These are phyloP conservation scores for Microctenopoma stevenorrisi DNA, from an alignment of 2,797 vertebrate genomes.

Conservation along the genomic window DNA sequence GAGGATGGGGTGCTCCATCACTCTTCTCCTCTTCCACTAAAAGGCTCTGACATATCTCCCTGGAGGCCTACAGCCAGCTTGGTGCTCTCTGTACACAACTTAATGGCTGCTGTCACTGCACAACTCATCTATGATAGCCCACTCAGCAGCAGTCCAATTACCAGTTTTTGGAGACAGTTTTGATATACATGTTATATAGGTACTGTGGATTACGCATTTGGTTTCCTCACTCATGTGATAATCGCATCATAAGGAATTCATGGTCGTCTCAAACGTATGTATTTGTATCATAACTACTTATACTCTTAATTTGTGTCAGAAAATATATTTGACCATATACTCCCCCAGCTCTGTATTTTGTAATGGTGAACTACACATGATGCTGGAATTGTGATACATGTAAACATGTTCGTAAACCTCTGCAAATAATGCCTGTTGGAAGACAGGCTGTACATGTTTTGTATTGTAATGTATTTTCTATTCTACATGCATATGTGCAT, in stretches of 20 bases:
- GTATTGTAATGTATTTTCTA: not conserved
- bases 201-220: conserved; percentile 23
- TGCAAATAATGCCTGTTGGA: no score
- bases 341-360: not conserved
- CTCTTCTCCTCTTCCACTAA: conserved; percentile 78
- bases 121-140: conserved; percentile 73
- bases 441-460: no score
- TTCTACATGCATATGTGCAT: not conserved
- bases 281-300: not conserved
- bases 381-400: not conserved
- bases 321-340: not conserved
- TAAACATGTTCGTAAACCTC: no score
- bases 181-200: conserved; percentile 53
- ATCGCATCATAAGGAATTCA: not conserved
- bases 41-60: conserved; percentile 81
- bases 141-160: conserved; percentile 75
- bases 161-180: conserved; percentile 59
- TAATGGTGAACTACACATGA: not conserved
- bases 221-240: conserved; percentile 6
- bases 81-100: conserved; percentile 77
- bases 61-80: conserved; percentile 71
- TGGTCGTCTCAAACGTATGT: no score
- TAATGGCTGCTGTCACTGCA: conserved; percentile 80
- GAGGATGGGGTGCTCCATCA: conserved; percentile 75
- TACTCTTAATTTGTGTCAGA: not conserved